Percentiles rank a stretch among this genome's conserved stretches.
phyloP scores from a whole-genome alignment of 2,888 invertebrate genomes.

The Cylindroiulus punctatus region DNA sequence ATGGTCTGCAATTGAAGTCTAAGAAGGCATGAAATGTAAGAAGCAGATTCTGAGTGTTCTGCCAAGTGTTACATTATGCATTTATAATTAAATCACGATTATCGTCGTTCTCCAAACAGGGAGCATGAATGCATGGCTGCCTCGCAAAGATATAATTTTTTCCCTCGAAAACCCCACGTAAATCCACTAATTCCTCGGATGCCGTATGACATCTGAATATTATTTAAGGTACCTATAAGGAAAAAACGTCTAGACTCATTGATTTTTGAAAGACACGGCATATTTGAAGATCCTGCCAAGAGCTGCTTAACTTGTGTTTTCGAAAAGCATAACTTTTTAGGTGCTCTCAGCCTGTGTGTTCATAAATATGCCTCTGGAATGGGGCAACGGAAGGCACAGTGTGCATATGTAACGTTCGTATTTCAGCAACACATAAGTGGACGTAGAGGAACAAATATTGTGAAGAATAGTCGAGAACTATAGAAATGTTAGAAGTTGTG shows the following conservation, averaged over 20 bases:
- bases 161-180: neutral
- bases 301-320: constrained; percentile 13
- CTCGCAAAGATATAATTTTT: neutral
- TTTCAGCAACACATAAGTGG: neutral
- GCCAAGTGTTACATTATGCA: neutral
- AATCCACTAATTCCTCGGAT: constrained; percentile 4
- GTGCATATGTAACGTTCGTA: too few relatives aligned
- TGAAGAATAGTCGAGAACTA: neutral
- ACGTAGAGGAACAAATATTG: neutral
- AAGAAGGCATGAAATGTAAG: neutral
- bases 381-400: neutral
- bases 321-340: constrained; percentile 19
- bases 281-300: neutral
- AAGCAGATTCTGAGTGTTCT: neutral
- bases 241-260: constrained; percentile 38
- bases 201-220: constrained; percentile 27
- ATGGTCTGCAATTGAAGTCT: neutral
- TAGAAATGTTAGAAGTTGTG: neutral
- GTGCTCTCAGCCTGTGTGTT: constrained; percentile 9
- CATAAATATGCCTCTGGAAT: neutral
- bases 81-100: constrained; percentile 12
- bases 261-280: constrained; percentile 24
- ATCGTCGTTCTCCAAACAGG: neutral
- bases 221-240: constrained; percentile 4
- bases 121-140: neutral